Conservation (phyloP, 2,888 invertebrate genomes). For the Ornithoptera priamus region DNA sequence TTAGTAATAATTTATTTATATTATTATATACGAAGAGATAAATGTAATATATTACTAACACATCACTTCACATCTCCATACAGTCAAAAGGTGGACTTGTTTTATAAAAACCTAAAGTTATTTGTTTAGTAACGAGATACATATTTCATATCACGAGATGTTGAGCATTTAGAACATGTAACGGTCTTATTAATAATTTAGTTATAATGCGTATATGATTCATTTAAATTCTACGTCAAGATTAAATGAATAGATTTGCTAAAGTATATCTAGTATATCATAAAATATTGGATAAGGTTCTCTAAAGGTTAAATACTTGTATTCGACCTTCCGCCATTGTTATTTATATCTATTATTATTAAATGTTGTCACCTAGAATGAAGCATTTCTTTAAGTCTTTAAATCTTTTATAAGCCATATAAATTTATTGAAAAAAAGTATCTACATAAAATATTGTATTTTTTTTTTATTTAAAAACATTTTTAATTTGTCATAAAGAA, state of each 20-base stretch:
- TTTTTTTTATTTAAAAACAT: too few relatives aligned
- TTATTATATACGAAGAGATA: too few relatives aligned
- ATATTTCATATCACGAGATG: neutral
- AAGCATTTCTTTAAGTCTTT: neutral
- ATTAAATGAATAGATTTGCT: neutral
- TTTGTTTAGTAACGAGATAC: neutral
- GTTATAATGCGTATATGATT: neutral
- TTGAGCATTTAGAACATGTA: too few relatives aligned
- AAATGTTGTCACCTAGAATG: neutral
- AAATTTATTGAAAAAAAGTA: neutral
- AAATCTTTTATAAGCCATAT: neutral
- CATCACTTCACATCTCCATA: too few relatives aligned
- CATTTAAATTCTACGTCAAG: neutral
- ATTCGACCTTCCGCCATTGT: neutral
- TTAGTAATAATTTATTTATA: too few relatives aligned
- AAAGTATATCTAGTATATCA: neutral
- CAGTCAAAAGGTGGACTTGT: neutral
- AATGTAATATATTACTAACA: too few relatives aligned
- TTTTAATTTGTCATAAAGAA: too few relatives aligned
- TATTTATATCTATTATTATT: conserved; percentile 1
- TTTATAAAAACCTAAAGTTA: neutral
- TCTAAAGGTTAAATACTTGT: neutral
- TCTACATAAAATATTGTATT: neutral
- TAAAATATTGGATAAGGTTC: neutral
- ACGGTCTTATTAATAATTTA: neutral